Evolutionary conservation across 2,888 invertebrate genomes (phyloP).

Genomic region (Ophraella communa): DNA sequence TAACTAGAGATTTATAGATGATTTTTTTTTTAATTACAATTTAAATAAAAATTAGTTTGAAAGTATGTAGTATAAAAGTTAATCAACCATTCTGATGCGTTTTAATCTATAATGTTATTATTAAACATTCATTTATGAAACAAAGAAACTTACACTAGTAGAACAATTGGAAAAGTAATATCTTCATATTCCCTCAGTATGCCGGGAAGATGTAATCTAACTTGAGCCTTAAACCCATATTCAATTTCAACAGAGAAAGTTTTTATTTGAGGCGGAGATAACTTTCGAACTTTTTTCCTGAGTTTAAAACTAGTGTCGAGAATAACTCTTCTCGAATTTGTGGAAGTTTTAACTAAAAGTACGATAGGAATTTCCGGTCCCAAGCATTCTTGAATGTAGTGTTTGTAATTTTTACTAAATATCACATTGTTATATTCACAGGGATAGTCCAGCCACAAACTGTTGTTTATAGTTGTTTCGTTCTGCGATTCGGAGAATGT

Average conservation of each 20-base stretch:
- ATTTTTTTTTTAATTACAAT: no score
- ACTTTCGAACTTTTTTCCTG: slow-evolving; percentile 66
- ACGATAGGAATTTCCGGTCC: slow-evolving; percentile 77
- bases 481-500: slow-evolving; percentile 42
- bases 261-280: slow-evolving; percentile 79
- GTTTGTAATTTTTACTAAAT: slow-evolving; percentile 65
- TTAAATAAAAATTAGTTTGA: no score
- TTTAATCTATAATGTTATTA: no score
- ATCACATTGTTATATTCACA: slow-evolving; percentile 69
- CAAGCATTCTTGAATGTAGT: slow-evolving; percentile 78
- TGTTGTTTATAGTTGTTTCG: slow-evolving; percentile 57
- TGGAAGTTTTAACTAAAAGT: slow-evolving; percentile 68
- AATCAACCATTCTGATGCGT: no score
- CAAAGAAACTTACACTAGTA: slow-evolving; percentile 74
- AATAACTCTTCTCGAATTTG: slow-evolving; percentile 67
- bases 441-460: slow-evolving; percentile 54
- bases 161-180: slow-evolving; percentile 78
- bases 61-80: no score
- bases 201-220: slow-evolving; percentile 82
- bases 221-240: slow-evolving; percentile 74
- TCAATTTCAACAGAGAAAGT: slow-evolving; percentile 71
- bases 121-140: no score
- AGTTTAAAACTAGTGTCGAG: slow-evolving; percentile 75
- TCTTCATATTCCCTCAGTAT: slow-evolving; percentile 84
- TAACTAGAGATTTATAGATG: no score